Conservation (phyloP, 2,888 invertebrate species). For the Unio pictorum region DNA sequence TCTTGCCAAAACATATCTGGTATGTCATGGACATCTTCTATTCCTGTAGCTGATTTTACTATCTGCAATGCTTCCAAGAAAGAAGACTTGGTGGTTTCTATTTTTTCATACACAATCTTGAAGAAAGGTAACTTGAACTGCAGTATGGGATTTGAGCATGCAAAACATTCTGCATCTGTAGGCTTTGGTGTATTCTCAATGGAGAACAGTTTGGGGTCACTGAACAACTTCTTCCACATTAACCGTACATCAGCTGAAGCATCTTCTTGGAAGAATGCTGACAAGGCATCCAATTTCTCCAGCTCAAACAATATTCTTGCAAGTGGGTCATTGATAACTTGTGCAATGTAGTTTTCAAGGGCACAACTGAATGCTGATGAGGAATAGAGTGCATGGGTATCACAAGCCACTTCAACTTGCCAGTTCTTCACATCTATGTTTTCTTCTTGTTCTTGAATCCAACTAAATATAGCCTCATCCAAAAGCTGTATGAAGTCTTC, state of each 20-base stretch:
- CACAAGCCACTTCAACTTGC: slow-evolving; percentile 29
- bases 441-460: neutral
- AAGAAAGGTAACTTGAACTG: slow-evolving; percentile 30
- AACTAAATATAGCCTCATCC: slow-evolving; percentile 4
- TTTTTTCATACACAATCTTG: slow-evolving; percentile 11
- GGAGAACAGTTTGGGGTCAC: slow-evolving; percentile 9
- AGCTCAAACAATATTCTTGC: slow-evolving; percentile 27
- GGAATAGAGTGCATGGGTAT: slow-evolving; percentile 18
- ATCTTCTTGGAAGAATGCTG: slow-evolving; percentile 20
- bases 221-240: slow-evolving; percentile 13
- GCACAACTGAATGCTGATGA: slow-evolving; percentile 25
- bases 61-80: slow-evolving; percentile 22
- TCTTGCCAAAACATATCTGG: slow-evolving; percentile 27
- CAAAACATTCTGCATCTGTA: slow-evolving; percentile 39
- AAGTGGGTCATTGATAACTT: slow-evolving; percentile 26
- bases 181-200: slow-evolving; percentile 19
- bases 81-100: slow-evolving; percentile 27
- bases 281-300: slow-evolving; percentile 20
- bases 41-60: slow-evolving; percentile 22
- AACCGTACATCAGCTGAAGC: slow-evolving; percentile 1
- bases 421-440: slow-evolving; percentile 13
- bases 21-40: slow-evolving; percentile 28
- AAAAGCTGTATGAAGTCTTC: slow-evolving; percentile 6
- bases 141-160: slow-evolving; percentile 17
- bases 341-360: slow-evolving; percentile 23